phyloP scores from a whole-genome alignment of 2,888 invertebrate species.

The Alsophila aescularia region DNA sequence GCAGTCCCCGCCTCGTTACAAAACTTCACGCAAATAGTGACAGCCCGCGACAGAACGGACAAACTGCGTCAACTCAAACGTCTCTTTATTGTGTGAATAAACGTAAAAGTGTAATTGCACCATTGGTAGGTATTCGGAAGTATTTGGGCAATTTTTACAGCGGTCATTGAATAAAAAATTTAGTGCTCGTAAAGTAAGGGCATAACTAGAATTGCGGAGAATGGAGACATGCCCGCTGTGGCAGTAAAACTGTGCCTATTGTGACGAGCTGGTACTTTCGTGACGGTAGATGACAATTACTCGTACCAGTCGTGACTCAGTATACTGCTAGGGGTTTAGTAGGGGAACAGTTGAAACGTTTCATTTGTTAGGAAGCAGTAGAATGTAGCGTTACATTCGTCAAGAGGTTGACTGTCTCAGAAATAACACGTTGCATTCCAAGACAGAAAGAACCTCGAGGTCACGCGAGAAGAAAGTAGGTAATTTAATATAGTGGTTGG shows the following conservation, averaged over 20 bases:
- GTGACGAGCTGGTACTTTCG: neutral
- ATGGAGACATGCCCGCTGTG: neutral
- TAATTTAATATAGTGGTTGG: too few species aligned
- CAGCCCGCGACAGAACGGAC: neutral
- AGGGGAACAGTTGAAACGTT: neutral
- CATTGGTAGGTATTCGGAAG: constrained; percentile 18
- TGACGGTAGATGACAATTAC: constrained; percentile 2
- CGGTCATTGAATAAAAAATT: constrained; percentile 25
- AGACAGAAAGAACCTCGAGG: too few species aligned
- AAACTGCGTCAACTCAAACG: constrained; percentile 14
- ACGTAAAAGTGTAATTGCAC: constrained; percentile 17
- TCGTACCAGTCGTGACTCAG: neutral
- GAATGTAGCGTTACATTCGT: neutral
- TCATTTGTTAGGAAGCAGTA: neutral
- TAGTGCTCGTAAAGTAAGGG: constrained; percentile 13
- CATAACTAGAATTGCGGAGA: constrained; percentile 3
- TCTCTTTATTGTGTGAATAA: constrained; percentile 13
- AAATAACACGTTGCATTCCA: too few species aligned
- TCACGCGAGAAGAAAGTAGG: too few species aligned
- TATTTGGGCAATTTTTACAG: constrained; percentile 20
- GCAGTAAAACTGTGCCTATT: constrained; percentile 5
- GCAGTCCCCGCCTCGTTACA: neutral
- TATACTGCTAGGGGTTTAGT: neutral
- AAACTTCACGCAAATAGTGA: neutral
- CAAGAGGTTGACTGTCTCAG: neutral